Evolutionary conservation across 2,797 vertebrate species (phyloP).

Genomic region (Smutsia gigantea): DNA sequence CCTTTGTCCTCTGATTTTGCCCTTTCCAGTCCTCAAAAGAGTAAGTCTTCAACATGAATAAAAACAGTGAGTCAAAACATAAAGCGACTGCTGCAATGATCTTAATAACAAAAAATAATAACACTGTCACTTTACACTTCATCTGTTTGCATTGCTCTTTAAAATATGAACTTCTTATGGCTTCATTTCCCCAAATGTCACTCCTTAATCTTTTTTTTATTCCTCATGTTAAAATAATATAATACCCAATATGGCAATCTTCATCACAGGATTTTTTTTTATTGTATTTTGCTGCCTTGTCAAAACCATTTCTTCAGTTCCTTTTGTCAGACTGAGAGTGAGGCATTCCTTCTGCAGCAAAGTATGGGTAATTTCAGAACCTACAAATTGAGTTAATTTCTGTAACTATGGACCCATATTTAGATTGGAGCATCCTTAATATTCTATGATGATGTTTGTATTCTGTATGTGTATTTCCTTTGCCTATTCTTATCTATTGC

Average conservation of each 20-base stretch:
- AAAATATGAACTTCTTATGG: constrained; percentile 68
- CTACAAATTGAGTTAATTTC: background rate
- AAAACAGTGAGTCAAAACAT: constrained; percentile 50
- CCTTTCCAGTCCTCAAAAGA: background rate
- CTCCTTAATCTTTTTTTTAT: constrained; percentile 70
- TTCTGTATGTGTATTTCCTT: background rate
- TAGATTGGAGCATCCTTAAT: background rate
- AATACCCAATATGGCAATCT: constrained; percentile 53
- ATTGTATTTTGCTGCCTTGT: constrained; percentile 59
- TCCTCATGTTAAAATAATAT: constrained; percentile 62
- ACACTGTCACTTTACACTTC: constrained; percentile 64
- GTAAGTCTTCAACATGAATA: background rate
- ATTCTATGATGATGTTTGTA: background rate
- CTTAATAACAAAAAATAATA: constrained; percentile 69
- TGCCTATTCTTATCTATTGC: background rate
- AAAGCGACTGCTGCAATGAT: constrained; percentile 33
- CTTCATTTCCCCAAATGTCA: constrained; percentile 74
- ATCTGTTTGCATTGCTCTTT: constrained; percentile 71
- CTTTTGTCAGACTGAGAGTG: background rate
- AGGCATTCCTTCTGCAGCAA: constrained; percentile 27
- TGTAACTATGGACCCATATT: background rate
- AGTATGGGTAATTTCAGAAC: background rate
- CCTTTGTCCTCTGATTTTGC: constrained; percentile 9
- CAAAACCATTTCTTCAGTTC: constrained; percentile 59
- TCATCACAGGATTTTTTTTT: constrained; percentile 29